Evolutionary conservation across 1,140 invertebrate species (phyloP).

Genomic region (Sinonovacula constricta): DNA sequence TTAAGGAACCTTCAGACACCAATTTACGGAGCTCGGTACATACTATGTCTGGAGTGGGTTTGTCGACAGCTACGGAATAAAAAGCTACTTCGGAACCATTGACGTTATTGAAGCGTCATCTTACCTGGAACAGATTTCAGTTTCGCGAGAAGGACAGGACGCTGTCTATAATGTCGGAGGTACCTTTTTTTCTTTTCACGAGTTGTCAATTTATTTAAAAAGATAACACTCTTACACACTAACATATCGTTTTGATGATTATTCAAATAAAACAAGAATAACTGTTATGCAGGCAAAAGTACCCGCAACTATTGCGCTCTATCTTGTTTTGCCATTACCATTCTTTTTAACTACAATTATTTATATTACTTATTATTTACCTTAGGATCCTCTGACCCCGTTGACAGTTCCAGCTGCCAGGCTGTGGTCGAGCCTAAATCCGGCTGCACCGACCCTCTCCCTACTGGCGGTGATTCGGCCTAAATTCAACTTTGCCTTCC

Average conservation of each 20-base stretch:
- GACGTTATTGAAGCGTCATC: slow-evolving; percentile 47
- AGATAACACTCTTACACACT: too few relatives aligned
- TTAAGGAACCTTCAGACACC: slow-evolving; percentile 61
- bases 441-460: slow-evolving; percentile 27
- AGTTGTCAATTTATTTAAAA: too few relatives aligned
- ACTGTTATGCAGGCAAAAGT: too few relatives aligned
- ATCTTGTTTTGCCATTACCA: too few relatives aligned
- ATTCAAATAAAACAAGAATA: too few relatives aligned
- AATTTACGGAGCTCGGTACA: slow-evolving; percentile 61
- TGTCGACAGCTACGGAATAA: slow-evolving; percentile 57
- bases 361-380: too few relatives aligned
- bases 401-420: slow-evolving; percentile 19
- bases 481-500: slow-evolving; percentile 63
- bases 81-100: slow-evolving; percentile 62
- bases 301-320: too few relatives aligned
- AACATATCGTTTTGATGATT: too few relatives aligned
- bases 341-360: too few relatives aligned
- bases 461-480: background rate
- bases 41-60: slow-evolving; percentile 69
- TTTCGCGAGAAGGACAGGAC: slow-evolving; percentile 52
- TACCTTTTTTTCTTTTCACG: too few relatives aligned
- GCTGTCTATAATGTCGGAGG: slow-evolving; percentile 50
- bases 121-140: slow-evolving; percentile 18
- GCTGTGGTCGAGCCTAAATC: background rate
- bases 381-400: slow-evolving; percentile 27